phyloP scores from a whole-genome alignment of 2,888 invertebrate species.

The Ophion slaviceki region DNA sequence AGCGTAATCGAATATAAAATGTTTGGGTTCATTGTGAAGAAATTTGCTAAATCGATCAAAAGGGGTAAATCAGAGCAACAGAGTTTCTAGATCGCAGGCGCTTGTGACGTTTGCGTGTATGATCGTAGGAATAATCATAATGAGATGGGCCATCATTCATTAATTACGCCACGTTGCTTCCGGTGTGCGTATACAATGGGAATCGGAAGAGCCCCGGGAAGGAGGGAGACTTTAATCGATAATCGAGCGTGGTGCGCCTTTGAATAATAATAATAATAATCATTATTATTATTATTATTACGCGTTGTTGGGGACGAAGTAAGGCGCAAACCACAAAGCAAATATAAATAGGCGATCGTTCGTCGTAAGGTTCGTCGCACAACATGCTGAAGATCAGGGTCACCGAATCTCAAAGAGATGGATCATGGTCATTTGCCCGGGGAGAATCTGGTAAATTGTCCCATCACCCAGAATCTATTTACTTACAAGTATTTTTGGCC shows the following conservation, averaged over 20 bases:
- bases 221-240: conserved; percentile 47
- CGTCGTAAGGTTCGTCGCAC: conserved; percentile 57
- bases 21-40: neutral
- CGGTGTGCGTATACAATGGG: conserved; percentile 17
- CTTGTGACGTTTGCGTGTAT: neutral
- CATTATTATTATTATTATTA: conserved; percentile 8
- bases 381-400: conserved; percentile 55
- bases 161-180: conserved; percentile 48
- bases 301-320: neutral
- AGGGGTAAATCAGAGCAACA: neutral
- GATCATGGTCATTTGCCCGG: conserved; percentile 74
- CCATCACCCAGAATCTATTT: neutral
- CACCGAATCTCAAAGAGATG: conserved; percentile 64
- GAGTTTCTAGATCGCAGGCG: conserved; percentile 10
- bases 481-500: neutral
- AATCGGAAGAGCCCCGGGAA: neutral
- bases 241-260: conserved; percentile 22
- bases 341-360: conserved; percentile 13
- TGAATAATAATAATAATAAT: conserved; percentile 15
- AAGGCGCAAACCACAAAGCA: neutral
- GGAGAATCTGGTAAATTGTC: conserved; percentile 73
- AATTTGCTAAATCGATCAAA: neutral
- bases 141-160: conserved; percentile 45
- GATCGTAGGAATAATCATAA: conserved; percentile 13
- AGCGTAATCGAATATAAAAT: neutral